Evolutionary conservation across 2,888 invertebrate genomes (phyloP).

Genomic region (Mantis religiosa): DNA sequence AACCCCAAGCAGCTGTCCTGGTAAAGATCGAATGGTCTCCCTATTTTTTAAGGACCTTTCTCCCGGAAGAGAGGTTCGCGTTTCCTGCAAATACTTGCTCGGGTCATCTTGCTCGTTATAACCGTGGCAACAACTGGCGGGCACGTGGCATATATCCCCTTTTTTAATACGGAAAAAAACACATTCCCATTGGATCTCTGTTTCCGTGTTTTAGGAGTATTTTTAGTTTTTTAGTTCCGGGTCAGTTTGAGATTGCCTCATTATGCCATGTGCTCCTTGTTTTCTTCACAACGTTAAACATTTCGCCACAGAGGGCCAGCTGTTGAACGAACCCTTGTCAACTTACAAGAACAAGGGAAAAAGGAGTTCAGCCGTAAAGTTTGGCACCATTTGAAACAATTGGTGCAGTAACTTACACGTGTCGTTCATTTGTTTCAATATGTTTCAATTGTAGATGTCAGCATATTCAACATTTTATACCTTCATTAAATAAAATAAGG

Average conservation of each 20-base stretch:
- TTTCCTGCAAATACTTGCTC: not conserved
- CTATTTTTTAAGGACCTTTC: not conserved
- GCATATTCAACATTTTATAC: too few species aligned
- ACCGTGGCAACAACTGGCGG: not conserved
- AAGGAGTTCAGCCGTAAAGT: not conserved
- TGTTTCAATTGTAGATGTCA: too few species aligned
- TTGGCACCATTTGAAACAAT: not conserved
- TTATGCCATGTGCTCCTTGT: not conserved
- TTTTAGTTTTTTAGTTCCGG: not conserved
- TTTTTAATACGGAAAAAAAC: not conserved
- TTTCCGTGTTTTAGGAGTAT: not conserved
- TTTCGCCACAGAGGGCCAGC: not conserved
- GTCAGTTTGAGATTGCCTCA: not conserved
- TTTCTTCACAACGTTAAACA: not conserved
- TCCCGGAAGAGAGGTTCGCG: not conserved
- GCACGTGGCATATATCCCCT: not conserved
- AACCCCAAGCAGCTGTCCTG: too few species aligned
- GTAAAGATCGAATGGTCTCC: too few species aligned
- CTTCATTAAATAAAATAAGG: too few species aligned
- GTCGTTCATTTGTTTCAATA: not conserved
- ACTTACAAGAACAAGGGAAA: not conserved
- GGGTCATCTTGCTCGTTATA: not conserved
- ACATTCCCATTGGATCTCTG: not conserved
- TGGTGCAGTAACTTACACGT: not conserved
- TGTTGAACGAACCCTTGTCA: not conserved